Conservation (phyloP, 2,113 vertebrate genomes). For the Nesoenas mayeri region DNA sequence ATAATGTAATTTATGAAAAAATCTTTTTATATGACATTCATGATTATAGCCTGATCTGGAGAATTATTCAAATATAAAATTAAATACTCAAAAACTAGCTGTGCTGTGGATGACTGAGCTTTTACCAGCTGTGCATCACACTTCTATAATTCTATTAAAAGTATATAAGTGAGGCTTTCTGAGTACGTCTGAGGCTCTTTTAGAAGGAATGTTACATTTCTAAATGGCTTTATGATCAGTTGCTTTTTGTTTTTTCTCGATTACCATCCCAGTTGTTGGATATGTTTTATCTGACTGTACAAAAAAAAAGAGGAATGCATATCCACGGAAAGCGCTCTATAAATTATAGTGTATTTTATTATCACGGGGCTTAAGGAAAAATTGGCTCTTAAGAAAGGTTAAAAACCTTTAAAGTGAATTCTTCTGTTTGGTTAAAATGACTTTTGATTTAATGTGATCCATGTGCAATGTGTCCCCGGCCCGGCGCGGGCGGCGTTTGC, state of each 20-base stretch:
- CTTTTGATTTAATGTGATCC: constrained; percentile 61
- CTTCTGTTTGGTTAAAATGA: constrained; percentile 69
- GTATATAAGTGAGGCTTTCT: constrained; percentile 59
- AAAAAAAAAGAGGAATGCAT: constrained; percentile 6
- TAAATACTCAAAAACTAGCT: constrained; percentile 78
- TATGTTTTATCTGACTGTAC: constrained; percentile 39
- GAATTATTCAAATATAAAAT: constrained; percentile 85
- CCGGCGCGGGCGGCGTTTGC: too few relatives aligned
- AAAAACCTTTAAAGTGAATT: constrained; percentile 75
- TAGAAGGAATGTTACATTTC: constrained; percentile 47
- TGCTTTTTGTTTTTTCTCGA: constrained; percentile 59
- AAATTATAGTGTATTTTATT: constrained; percentile 65
- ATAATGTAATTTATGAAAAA: constrained; percentile 79
- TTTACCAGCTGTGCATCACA: constrained; percentile 75
- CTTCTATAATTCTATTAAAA: constrained; percentile 74
- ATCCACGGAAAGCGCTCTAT: constrained; percentile 18
- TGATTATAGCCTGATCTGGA: constrained; percentile 80
- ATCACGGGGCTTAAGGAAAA: constrained; percentile 63
- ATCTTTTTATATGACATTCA: constrained; percentile 80
- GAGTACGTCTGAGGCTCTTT: constrained; percentile 39
- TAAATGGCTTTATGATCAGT: constrained; percentile 44
- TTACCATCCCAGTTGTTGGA: constrained; percentile 44
- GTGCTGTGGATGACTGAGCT: constrained; percentile 71
- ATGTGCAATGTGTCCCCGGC: constrained; percentile 35
- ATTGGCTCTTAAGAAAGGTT: constrained; percentile 71